phyloP scores from a whole-genome alignment of 2,888 invertebrate species.

The Rugalucina vietnamica region DNA sequence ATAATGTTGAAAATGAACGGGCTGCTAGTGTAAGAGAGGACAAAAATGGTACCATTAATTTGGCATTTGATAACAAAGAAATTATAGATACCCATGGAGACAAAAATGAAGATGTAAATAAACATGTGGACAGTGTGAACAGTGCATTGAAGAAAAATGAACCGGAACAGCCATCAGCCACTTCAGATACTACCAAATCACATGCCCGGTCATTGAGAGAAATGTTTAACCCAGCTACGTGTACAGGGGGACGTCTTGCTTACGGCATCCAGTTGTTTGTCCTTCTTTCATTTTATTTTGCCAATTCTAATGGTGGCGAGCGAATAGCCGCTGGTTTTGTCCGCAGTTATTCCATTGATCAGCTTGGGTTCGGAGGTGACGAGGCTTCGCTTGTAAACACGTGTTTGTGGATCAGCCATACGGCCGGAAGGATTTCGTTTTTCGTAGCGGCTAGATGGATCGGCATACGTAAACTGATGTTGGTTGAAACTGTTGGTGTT shows the following conservation, averaged over 20 bases:
- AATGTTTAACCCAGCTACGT: constrained; percentile 66
- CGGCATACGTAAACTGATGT: constrained; percentile 60
- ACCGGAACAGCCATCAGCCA: neutral
- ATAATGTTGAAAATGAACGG: neutral
- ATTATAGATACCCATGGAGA: neutral
- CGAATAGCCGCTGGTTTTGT: constrained; percentile 72
- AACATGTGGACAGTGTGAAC: neutral
- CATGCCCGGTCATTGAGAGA: constrained; percentile 28
- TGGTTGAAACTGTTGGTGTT: constrained; percentile 61
- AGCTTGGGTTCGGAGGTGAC: constrained; percentile 62
- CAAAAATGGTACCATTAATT: neutral
- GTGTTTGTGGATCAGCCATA: constrained; percentile 72
- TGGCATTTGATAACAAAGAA: no score
- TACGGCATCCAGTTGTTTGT: constrained; percentile 65
- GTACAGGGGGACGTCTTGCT: constrained; percentile 62
- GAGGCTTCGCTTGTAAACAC: constrained; percentile 69
- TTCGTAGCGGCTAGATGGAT: constrained; percentile 66
- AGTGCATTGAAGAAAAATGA: no score
- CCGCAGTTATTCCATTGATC: constrained; percentile 69
- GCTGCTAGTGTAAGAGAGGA: no score
- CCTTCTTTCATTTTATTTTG: constrained; percentile 66
- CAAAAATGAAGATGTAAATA: neutral
- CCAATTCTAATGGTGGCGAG: constrained; percentile 71
- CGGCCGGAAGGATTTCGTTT: constrained; percentile 63
- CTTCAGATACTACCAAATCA: neutral